phyloP scores from a whole-genome alignment of 2,113 vertebrate genomes.

The Cryptotis parvus region DNA sequence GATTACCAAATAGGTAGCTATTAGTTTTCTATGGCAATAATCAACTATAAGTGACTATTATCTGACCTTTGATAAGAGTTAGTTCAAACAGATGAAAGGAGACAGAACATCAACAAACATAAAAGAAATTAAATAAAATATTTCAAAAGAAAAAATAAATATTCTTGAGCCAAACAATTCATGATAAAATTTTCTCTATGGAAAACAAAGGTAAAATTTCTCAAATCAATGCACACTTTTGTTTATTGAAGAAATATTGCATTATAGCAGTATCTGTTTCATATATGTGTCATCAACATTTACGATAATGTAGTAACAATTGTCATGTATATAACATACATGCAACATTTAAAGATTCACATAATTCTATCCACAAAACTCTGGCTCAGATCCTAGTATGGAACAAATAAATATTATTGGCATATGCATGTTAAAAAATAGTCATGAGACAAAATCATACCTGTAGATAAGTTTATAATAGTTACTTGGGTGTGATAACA shows the following conservation, averaged over 20 bases:
- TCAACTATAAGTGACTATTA: not conserved
- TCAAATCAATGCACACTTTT: slow-evolving; percentile 21
- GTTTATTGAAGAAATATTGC: no score
- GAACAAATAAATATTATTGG: not conserved
- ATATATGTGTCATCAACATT: no score
- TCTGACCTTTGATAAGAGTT: not conserved
- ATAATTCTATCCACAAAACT: not conserved
- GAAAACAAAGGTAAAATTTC: no score
- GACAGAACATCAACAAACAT: not conserved
- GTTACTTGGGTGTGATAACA: not conserved
- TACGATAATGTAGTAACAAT: no score
- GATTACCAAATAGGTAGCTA: not conserved
- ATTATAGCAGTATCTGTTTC: no score
- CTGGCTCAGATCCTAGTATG: not conserved
- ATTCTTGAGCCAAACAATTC: not conserved
- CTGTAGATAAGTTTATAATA: not conserved
- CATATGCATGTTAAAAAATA: not conserved
- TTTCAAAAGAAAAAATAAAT: not conserved
- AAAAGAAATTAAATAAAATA: not conserved
- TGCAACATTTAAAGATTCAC: not conserved
- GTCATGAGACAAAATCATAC: no score
- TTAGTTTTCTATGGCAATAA: not conserved
- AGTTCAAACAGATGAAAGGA: not conserved
- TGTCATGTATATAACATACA: no score
- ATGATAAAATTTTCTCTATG: slow-evolving; percentile 14